Conservation (phyloP, 1,140 invertebrate genomes). For the Euwallacea fornicatus region DNA sequence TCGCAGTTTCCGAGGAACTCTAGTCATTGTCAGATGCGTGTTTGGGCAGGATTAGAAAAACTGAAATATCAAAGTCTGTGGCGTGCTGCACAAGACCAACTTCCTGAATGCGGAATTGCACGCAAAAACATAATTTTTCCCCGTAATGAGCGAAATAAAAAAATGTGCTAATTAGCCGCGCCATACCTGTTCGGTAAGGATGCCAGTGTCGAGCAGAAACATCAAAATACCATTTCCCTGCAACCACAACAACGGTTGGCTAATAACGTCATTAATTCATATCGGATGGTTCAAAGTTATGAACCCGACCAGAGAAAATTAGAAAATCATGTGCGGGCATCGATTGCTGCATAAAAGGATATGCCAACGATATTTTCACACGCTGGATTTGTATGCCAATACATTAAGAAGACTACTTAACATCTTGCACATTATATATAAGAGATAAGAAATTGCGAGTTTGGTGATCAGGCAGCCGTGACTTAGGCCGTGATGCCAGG, state of each 20-base stretch:
- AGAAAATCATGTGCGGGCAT: slow-evolving; percentile 28
- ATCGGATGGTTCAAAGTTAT: slow-evolving; percentile 16
- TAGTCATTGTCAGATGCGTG: no score
- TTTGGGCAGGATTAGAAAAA: no score
- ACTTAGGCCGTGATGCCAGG: slow-evolving; percentile 7
- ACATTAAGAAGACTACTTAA: slow-evolving; percentile 26
- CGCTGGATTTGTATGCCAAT: slow-evolving; percentile 26
- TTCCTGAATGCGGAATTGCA: no score
- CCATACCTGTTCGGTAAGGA: no score
- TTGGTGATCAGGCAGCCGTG: slow-evolving; percentile 26
- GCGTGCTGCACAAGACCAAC: no score
- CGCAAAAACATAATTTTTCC: no score
- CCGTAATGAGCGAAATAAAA: no score
- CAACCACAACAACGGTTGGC: neutral
- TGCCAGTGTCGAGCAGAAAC: no score
- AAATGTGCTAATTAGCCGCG: no score
- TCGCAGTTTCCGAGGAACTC: no score
- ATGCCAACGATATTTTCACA: slow-evolving; percentile 30
- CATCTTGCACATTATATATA: neutral
- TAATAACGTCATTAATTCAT: slow-evolving; percentile 26
- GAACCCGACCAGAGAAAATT: slow-evolving; percentile 25
- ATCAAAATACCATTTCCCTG: no score
- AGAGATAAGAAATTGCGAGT: slow-evolving; percentile 30
- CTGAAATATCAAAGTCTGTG: no score
- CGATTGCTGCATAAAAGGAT: slow-evolving; percentile 30